A percentile compares a stretch with the other conserved stretches of the same genome.
Evolutionary conservation across 2,113 vertebrate species (phyloP).

Genomic region (Oncorhynchus clarkii): DNA sequence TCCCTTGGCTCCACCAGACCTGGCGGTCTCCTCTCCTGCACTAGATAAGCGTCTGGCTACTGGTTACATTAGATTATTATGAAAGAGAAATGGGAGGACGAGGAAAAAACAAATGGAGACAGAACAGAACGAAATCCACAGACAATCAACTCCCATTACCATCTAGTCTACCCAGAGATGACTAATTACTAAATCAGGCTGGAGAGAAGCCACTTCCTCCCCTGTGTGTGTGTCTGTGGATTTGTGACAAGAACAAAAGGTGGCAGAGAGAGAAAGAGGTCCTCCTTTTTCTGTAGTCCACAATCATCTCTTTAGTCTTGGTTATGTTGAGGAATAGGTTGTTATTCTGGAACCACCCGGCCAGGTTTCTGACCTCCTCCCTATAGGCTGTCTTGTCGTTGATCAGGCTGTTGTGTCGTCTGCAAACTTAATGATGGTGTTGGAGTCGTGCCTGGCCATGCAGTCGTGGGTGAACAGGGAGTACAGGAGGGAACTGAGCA

Average conservation of each 20-base stretch:
- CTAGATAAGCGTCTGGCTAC: not conserved
- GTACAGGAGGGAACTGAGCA: too few species aligned
- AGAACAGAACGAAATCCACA: not conserved
- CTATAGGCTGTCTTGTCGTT: too few species aligned
- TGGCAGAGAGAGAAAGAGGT: not conserved
- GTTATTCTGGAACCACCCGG: too few species aligned
- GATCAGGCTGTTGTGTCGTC: too few species aligned
- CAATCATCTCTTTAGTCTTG: too few species aligned
- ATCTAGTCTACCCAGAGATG: not conserved
- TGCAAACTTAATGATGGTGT: too few species aligned
- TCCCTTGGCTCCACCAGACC: not conserved
- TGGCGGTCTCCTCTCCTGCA: not conserved
- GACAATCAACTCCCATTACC: slow-evolving; percentile 7
- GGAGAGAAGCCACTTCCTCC: slow-evolving; percentile 10
- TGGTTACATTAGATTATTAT: not conserved
- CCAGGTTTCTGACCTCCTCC: too few species aligned
- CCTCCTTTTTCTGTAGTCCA: too few species aligned
- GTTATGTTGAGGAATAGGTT: too few species aligned
- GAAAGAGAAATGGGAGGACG: not conserved
- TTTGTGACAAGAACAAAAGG: too few species aligned
- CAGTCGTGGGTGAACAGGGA: too few species aligned
- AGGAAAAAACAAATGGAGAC: not conserved
- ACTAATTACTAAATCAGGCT: slow-evolving; percentile 17
- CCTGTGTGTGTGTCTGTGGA: not conserved
- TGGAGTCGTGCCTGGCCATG: too few species aligned